Evolutionary conservation across 2,888 invertebrate genomes (phyloP).

Genomic region (Pandemis heparana): DNA sequence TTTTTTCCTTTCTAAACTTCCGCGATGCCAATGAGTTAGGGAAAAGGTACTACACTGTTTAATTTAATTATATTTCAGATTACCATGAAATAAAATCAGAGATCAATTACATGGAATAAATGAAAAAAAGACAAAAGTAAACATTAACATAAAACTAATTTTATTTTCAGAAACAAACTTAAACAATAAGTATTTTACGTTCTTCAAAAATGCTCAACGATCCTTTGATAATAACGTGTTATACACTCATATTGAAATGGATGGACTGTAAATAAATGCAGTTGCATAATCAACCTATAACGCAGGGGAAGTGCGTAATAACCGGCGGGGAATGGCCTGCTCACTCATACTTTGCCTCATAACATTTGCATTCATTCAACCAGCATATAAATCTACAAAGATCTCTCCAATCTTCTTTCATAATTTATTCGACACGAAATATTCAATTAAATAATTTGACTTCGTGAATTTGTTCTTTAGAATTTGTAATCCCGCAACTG

Average conservation of each 20-base stretch:
- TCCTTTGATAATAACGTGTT: conserved; percentile 7
- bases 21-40: too few species aligned
- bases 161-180: background rate
- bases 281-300: conserved; percentile 42
- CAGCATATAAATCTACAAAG: conserved; percentile 14
- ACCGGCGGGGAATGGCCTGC: conserved; percentile 31
- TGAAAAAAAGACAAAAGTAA: background rate
- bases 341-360: conserved; percentile 19
- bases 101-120: conserved; percentile 28
- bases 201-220: background rate
- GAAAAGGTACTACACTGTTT: too few species aligned
- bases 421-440: conserved; percentile 8
- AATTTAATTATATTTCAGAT: too few species aligned
- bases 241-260: conserved; percentile 26
- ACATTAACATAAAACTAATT: background rate
- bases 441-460: conserved; percentile 23
- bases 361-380: conserved; percentile 37
- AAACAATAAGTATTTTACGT: background rate
- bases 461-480: conserved; percentile 28
- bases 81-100: too few species aligned
- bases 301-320: conserved; percentile 43
- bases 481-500: conserved; percentile 12
- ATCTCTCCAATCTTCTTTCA: conserved; percentile 17
- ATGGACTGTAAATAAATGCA: conserved; percentile 38
- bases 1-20: too few species aligned